Evolutionary conservation across 2,797 vertebrate genomes (phyloP).

Genomic region (Argentina silus): DNA sequence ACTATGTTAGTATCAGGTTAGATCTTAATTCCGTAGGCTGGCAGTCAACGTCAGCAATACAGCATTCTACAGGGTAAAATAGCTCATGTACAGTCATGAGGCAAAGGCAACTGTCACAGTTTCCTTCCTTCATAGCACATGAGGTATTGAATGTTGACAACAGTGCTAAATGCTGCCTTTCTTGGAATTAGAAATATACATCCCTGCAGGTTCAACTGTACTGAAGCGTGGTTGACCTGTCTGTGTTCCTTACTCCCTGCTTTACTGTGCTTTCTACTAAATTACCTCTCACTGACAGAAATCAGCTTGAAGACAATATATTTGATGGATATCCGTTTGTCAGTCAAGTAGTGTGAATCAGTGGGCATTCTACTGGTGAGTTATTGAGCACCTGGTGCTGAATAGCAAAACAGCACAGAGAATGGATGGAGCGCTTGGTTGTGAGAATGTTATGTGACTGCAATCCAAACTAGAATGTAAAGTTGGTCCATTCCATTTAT

Average conservation of each 20-base stretch:
- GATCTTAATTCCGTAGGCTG: too few species aligned
- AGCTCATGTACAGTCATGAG: too few species aligned
- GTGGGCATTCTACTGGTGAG: neutral
- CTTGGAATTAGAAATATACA: too few species aligned
- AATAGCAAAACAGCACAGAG: neutral
- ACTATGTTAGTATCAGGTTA: neutral
- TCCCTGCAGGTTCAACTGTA: too few species aligned
- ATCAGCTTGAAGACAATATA: neutral
- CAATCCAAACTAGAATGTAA: neutral
- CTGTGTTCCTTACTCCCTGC: too few species aligned
- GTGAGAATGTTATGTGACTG: neutral
- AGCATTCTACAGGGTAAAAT: too few species aligned
- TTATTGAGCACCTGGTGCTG: neutral
- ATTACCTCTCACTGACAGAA: conserved; percentile 3
- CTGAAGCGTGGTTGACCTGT: too few species aligned
- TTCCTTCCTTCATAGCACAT: too few species aligned
- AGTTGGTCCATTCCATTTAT: neutral
- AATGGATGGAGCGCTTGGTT: neutral
- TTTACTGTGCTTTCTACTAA: neutral
- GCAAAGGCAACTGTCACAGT: too few species aligned
- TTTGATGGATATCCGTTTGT: neutral
- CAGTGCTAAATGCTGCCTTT: too few species aligned
- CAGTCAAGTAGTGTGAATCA: neutral
- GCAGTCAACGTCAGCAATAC: too few species aligned
- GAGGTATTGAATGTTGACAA: too few species aligned